These are phyloP conservation scores for Pomatostomus ruficeps DNA, from an alignment of 2,113 vertebrate genomes.

Conservation along the genomic window DNA sequence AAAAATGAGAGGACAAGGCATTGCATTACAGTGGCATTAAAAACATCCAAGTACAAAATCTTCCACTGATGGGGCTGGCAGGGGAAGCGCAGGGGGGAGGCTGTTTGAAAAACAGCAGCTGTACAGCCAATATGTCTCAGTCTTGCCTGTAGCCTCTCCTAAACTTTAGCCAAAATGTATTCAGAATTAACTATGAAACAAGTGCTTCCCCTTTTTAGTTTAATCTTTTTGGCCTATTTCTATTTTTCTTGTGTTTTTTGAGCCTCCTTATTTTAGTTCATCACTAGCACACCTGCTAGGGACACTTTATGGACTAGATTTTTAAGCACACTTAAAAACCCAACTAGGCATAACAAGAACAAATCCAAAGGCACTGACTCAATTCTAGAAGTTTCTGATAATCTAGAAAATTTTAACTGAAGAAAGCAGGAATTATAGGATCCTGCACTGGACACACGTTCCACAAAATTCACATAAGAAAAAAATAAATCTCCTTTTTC, in stretches of 20 bases:
- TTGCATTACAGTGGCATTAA: background rate
- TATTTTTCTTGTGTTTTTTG: background rate
- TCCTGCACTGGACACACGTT: accelerated
- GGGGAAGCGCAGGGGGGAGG: background rate
- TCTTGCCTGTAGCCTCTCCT: background rate
- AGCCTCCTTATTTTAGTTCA: background rate
- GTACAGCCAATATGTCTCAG: background rate
- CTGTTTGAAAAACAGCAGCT: conserved; percentile 35
- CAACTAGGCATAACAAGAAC: background rate
- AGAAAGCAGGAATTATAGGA: background rate
- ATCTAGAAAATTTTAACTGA: background rate
- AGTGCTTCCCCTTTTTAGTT: background rate
- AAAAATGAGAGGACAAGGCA: background rate
- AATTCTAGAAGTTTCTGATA: background rate
- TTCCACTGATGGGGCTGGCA: background rate
- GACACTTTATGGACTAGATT: background rate
- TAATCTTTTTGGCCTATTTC: background rate
- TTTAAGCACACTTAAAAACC: background rate
- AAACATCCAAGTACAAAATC: conserved; percentile 36
- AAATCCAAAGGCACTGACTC: background rate
- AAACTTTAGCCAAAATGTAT: background rate
- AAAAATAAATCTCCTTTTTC: background rate
- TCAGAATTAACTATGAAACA: background rate
- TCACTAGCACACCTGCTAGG: background rate
- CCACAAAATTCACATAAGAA: background rate